These are phyloP conservation scores for Philypnodon macrostomus DNA, from an alignment of 2,797 vertebrate species.

Conservation along the genomic window DNA sequence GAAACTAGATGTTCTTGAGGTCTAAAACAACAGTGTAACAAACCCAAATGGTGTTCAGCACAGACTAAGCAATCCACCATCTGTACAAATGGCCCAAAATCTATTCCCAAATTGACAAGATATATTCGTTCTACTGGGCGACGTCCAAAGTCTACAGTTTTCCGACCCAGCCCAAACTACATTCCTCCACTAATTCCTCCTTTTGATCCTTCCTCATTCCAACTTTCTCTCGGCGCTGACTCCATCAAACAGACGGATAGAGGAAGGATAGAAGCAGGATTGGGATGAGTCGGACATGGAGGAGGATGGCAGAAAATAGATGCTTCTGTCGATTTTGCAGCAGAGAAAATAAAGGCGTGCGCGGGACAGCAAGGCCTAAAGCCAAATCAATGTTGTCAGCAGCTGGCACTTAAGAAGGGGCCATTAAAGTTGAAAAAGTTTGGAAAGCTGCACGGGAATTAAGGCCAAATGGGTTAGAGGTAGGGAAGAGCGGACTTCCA, in stretches of 20 bases:
- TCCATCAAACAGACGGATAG: conserved; percentile 59
- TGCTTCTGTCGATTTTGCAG: conserved; percentile 75
- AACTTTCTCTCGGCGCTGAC: conserved; percentile 50
- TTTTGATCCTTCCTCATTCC: conserved; percentile 47
- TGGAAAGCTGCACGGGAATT: conserved; percentile 72
- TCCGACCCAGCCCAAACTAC: conserved; percentile 27
- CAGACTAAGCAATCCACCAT: no score
- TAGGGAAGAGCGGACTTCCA: conserved; percentile 65
- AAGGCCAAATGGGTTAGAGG: conserved; percentile 73
- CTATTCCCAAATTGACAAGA: neutral
- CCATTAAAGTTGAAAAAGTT: conserved; percentile 78
- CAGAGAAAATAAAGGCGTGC: conserved; percentile 72
- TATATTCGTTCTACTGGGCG: neutral
- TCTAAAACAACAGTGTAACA: no score
- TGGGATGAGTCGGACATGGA: conserved; percentile 53
- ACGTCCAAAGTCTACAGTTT: conserved; percentile 4
- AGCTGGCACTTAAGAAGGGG: conserved; percentile 73
- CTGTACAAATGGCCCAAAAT: no score
- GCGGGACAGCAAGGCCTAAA: conserved; percentile 69
- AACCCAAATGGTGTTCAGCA: no score
- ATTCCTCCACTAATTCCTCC: no score
- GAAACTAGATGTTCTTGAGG: no score
- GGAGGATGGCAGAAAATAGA: conserved; percentile 71
- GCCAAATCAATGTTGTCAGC: conserved; percentile 79
- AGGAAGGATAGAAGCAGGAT: conserved; percentile 46